Evolutionary conservation across 2,113 vertebrate species (phyloP), one percentile per base, ranked within the genome.

Genomic region (Polypterus bichir): DNA sequence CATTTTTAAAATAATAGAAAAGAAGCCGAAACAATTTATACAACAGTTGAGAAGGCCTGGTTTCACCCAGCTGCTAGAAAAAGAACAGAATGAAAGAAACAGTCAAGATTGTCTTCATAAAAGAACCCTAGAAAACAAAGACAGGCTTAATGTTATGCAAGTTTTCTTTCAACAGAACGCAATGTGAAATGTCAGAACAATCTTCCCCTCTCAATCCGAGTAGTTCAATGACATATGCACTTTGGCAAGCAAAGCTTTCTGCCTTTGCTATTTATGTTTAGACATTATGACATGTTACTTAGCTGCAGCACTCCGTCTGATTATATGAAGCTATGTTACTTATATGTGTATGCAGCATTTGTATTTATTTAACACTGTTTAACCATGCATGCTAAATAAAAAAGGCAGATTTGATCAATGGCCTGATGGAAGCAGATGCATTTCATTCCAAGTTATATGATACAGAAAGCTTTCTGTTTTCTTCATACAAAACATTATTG

Each of bases 361-460:
- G 72, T 65, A 68, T 73, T 68, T 61, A 65, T 72, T 74, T 73
- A 55, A 62, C 62, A 73, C 71, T 70, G 70, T 70, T 76, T 64
- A 59, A 59, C 61, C 66, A 57, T 44, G 49, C 65, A 51, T 66
- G 66, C 66, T 75, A 71, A 78, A 75, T 77, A 75, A 73, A 74
- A 76, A 76, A 67, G 62, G 70, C 62, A 78, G 80, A 83, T 80
- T 79, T 77, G 70, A 74, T 78, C 54, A 69, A 65, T 64, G 74
- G 66, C 68, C 73, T 71, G 73, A 74, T 79, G 79, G 79, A 76
- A 77, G 77, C 66, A 59, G 72, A 66, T 80, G 75, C 71, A 78
- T 82, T 82, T 82, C 73, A 78, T 79, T 78, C 73, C 78, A 81
- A 78, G 75, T 75, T 71, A 66, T 75, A 74, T 76, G 80, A 85